Base-by-base conservation (phyloP, 2,888 invertebrate genomes). In the Pilophorus perplexus region DNA sequence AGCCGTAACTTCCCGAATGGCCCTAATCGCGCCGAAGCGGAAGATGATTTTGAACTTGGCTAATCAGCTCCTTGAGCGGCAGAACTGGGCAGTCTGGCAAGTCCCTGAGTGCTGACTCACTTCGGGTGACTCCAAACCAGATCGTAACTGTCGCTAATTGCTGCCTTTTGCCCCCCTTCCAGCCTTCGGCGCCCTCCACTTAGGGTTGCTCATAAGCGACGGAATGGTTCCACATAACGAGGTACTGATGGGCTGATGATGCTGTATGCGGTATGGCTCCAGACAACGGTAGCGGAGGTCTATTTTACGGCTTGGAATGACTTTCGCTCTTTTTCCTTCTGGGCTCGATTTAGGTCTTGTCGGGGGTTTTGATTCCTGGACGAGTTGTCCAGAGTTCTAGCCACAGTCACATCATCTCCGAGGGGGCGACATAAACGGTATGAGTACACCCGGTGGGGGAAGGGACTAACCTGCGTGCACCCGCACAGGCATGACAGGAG, bases 131-230 rank as follows among this genome's bases (percentile, higher is more conserved):
- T 55, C 38, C 55, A 55, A 38, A 55, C 55, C 55, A 55, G 55
- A 55, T 55, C 55, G 55, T 55, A 55, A 55, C 55, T 55, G 55
- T 55, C 55, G 55, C 55, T 55, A 55, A 55, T 55, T 55, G 55
- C 55, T 38, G 55, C 38, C 27, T 18, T 10, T 10, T 12, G 27
- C 27, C 2, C 52, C 18, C 12, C 52, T 52, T 52, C n/a, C n/a
- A n/a, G n/a, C 52, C 28, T 25, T 25, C 28, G 27, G 52, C 52
- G 28, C 52, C 52, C 52, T 52, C 52, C 28, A 52, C 52, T 52
- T 52, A 52, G 46, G n/a, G 14, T 46, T 23, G 23, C 25, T 46
- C 25, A 46, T 46, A 46, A 46, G 52, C 52, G 4, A 33, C 12
- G 38, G 3, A 55, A 55, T 14, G 55, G 55, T 55, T 38, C 55